Evolutionary conservation across 2,113 vertebrate species (phyloP).

Genomic region (Macaca mulatta): DNA sequence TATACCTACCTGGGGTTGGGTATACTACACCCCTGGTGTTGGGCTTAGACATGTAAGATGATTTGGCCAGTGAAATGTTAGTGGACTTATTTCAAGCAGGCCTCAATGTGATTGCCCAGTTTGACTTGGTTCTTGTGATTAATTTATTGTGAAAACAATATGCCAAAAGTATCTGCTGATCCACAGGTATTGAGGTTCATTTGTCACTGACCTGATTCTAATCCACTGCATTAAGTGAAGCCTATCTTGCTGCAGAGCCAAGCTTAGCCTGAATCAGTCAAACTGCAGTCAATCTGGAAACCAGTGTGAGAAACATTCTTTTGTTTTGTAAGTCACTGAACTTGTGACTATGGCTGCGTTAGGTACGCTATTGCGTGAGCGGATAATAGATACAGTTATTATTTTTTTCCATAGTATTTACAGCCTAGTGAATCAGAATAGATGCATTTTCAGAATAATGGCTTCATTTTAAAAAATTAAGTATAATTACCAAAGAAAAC

Average conservation of each 20-base stretch:
- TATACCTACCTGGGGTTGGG: background rate
- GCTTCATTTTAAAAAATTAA: background rate
- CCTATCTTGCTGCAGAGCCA: background rate
- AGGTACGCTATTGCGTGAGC: background rate
- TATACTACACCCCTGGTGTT: background rate
- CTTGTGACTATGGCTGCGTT: background rate
- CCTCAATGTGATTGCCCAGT: background rate
- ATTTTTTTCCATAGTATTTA: background rate
- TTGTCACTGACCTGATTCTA: background rate
- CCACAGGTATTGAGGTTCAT: background rate
- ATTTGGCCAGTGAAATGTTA: background rate
- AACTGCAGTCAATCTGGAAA: background rate
- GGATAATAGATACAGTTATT: background rate
- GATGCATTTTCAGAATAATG: background rate
- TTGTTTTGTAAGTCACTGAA: background rate
- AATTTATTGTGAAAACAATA: background rate
- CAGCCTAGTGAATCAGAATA: background rate
- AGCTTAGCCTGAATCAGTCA: background rate
- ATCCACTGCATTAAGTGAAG: background rate
- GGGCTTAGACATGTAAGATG: background rate
- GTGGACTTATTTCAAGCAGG: background rate
- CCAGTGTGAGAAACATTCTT: background rate
- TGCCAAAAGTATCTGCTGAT: too few species aligned
- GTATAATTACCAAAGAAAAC: background rate
- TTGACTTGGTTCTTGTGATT: background rate